Evolutionary conservation across 92 coral and sea anemone genomes (phyloP).

Genomic region (Zoanthus solanderi): DNA sequence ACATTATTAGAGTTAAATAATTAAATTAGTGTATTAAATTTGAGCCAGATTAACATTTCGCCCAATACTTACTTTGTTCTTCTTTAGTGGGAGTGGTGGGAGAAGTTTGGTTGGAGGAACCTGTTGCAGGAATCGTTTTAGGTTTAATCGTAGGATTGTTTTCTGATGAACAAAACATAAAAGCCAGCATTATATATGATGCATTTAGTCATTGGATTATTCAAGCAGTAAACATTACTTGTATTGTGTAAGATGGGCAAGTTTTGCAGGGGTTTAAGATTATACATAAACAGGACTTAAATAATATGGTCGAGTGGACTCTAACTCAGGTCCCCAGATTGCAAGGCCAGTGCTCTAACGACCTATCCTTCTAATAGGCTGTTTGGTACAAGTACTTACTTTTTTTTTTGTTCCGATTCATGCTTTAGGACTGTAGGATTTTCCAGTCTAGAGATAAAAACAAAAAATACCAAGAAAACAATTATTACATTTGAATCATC

Average conservation of each 20-base stretch:
- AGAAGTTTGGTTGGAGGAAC: conserved; percentile 49
- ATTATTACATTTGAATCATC: conserved; percentile 41
- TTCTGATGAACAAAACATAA: conserved; percentile 40
- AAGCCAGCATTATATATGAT: conserved; percentile 50
- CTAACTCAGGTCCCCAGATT: conserved; percentile 47
- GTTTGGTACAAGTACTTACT: conserved; percentile 37
- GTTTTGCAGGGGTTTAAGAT: conserved; percentile 47
- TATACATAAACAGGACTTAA: conserved; percentile 50
- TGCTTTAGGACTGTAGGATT: conserved; percentile 42
- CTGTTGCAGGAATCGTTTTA: conserved; percentile 38
- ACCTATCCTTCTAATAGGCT: conserved; percentile 42
- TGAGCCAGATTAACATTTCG: conserved; percentile 33
- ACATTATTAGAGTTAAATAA: conserved; percentile 28
- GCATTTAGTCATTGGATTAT: conserved; percentile 53
- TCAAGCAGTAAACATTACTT: conserved; percentile 51
- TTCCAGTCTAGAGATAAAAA: conserved; percentile 45
- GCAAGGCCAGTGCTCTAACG: conserved; percentile 44
- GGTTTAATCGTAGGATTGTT: conserved; percentile 23
- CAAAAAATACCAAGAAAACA: conserved; percentile 38
- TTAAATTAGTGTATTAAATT: conserved; percentile 18
- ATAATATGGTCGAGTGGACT: conserved; percentile 47
- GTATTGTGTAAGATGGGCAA: conserved; percentile 52
- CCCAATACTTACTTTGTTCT: conserved; percentile 60
- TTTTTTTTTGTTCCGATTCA: conserved; percentile 43
- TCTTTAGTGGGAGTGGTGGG: conserved; percentile 61